A percentile compares a stretch with the other conserved stretches of the same genome.
Evolutionary conservation across 1,140 invertebrate genomes (phyloP).

Genomic region (Euglossa dilemma): DNA sequence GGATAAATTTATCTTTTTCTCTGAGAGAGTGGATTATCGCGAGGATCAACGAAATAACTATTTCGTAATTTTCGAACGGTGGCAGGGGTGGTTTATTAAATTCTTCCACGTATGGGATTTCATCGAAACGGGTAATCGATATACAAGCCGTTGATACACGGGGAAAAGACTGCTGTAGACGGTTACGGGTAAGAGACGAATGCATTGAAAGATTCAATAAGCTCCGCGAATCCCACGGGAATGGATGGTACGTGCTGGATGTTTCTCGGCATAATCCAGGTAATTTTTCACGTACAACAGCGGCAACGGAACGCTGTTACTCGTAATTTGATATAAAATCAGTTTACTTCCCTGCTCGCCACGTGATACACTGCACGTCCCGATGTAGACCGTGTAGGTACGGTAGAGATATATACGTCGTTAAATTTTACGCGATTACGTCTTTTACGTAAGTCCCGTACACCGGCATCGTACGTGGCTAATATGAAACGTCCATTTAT

Average conservation of each 20-base stretch:
- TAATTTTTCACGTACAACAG: conserved; percentile 52
- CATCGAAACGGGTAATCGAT: conserved; percentile 22
- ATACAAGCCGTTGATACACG: conserved; percentile 2
- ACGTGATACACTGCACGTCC: not conserved
- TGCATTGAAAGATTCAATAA: conserved; percentile 55
- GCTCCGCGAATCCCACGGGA: conserved; percentile 44
- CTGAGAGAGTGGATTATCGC: not conserved
- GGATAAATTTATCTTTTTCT: no score
- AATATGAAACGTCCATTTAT: not conserved
- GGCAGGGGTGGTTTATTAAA: conserved; percentile 2
- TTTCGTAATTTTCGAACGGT: not conserved
- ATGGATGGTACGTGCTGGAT: conserved; percentile 51
- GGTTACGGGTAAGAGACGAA: conserved; percentile 31
- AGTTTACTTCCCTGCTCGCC: conserved; percentile 12
- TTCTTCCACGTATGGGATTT: not conserved
- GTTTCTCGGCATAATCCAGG: conserved; percentile 49
- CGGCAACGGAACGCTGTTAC: conserved; percentile 31
- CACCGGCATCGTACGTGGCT: not conserved
- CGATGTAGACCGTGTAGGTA: not conserved
- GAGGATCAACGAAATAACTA: not conserved
- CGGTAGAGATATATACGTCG: not conserved
- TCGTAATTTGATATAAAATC: conserved; percentile 51
- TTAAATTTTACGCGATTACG: not conserved
- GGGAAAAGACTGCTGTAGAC: conserved; percentile 24
- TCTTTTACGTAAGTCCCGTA: not conserved